Evolutionary conservation across 1,140 invertebrate species (phyloP).

Genomic region (Drosophila sproati): DNA sequence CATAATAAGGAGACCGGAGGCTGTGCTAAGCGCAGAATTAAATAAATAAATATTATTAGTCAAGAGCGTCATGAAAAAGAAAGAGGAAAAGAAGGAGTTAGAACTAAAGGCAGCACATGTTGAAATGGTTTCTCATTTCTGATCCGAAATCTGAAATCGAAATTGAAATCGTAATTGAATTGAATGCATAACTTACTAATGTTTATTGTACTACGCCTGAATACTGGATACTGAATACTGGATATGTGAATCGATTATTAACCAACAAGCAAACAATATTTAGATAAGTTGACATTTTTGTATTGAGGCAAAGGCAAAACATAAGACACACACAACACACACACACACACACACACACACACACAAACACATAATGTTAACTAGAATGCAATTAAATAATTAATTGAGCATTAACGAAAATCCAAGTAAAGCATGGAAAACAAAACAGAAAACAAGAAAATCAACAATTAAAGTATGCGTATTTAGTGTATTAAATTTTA

Average conservation of each 20-base stretch:
- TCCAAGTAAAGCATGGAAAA: constrained; percentile 27
- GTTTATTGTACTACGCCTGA: constrained; percentile 20
- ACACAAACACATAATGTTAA: constrained; percentile 47
- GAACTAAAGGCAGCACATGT: constrained; percentile 1
- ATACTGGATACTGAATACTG: background rate
- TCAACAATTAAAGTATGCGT: constrained; percentile 42
- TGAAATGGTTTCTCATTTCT: constrained; percentile 48
- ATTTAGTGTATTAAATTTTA: constrained; percentile 47
- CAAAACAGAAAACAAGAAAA: constrained; percentile 28
- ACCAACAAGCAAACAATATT: constrained; percentile 31
- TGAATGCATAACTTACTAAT: constrained; percentile 13
- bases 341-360: constrained; percentile 3
- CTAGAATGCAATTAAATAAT: constrained; percentile 41
- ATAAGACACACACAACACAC: constrained; percentile 5
- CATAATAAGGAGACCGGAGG: constrained; percentile 1
- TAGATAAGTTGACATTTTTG: constrained; percentile 38
- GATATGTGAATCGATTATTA: constrained; percentile 31
- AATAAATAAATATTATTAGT: constrained; percentile 13
- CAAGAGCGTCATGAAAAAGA: constrained; percentile 3
- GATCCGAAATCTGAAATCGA: constrained; percentile 30
- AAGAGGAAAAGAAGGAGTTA: background rate
- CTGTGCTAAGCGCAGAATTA: constrained; percentile 16
- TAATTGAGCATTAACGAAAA: constrained; percentile 48
- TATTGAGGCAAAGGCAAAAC: constrained; percentile 37
- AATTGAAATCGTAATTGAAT: constrained; percentile 32